These are phyloP conservation scores for Halictus quadricinctus DNA, from an alignment of 2,888 invertebrate genomes.

Conservation along the genomic window DNA sequence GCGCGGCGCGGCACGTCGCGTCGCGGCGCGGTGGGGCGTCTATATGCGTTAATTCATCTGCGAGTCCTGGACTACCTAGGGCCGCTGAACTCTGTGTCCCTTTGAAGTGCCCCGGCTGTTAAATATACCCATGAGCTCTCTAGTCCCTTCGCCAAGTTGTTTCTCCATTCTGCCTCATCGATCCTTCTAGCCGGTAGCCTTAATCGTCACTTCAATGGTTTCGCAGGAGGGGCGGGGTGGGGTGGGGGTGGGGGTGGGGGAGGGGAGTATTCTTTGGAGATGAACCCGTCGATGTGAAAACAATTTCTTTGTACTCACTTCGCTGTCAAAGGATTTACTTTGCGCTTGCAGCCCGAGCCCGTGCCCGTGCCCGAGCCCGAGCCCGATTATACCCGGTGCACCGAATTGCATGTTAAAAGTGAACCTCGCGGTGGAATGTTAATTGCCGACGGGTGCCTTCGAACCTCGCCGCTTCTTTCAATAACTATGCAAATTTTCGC, in stretches of 20 bases:
- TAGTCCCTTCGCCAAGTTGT: slow-evolving; percentile 66
- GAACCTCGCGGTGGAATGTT: not conserved
- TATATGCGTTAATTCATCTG: slow-evolving; percentile 56
- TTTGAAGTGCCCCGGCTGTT: slow-evolving; percentile 65
- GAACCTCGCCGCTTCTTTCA: not conserved
- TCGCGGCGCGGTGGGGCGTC: not conserved
- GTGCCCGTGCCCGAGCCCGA: not conserved
- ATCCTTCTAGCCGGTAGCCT: slow-evolving; percentile 62
- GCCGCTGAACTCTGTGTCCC: slow-evolving; percentile 50
- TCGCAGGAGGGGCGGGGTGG: slow-evolving; percentile 15
- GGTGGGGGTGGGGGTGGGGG: not conserved
- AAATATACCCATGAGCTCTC: slow-evolving; percentile 61
- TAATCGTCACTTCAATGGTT: slow-evolving; percentile 63
- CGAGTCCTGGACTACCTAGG: slow-evolving; percentile 33
- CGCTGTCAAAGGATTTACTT: slow-evolving; percentile 26
- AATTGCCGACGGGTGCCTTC: not conserved
- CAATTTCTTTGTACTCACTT: slow-evolving; percentile 36
- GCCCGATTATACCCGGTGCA: not conserved
- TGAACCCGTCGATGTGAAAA: slow-evolving; percentile 54
- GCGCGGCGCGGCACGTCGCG: not conserved
- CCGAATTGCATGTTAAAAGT: not conserved
- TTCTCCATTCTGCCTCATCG: slow-evolving; percentile 65
- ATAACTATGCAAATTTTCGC: not conserved
- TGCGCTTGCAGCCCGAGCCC: not conserved
- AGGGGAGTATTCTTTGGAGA: slow-evolving; percentile 32